Conservation (phyloP, 2,113 vertebrate species). For the Eudyptes chrysolophus region DNA sequence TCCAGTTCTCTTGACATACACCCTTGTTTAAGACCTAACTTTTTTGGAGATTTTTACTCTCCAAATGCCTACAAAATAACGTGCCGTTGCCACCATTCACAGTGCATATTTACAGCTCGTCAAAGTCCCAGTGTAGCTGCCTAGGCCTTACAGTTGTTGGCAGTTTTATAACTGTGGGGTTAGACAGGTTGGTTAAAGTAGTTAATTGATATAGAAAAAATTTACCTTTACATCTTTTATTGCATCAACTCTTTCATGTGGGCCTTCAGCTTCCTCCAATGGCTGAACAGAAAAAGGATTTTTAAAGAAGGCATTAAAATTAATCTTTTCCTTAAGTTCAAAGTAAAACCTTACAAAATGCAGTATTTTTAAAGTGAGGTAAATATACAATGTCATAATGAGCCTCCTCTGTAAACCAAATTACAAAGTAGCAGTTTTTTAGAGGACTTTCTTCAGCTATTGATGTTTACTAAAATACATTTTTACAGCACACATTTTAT, state of each 20-base stretch:
- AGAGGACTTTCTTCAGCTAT: neutral
- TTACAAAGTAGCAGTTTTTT: neutral
- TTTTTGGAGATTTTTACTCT: neutral
- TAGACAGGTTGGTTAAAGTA: neutral
- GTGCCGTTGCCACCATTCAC: rapidly evolving
- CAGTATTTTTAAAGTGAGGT: neutral
- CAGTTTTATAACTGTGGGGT: neutral
- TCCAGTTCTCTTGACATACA: neutral
- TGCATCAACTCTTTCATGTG: constrained; percentile 25
- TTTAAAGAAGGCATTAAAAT: neutral
- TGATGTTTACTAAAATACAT: neutral
- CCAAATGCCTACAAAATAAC: neutral
- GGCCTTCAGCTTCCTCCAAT: constrained; percentile 62
- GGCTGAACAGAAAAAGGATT: constrained; percentile 35
- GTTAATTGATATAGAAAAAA: neutral
- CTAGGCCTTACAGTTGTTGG: neutral
- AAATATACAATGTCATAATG: neutral
- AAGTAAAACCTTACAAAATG: neutral
- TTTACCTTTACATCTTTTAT: constrained; percentile 74
- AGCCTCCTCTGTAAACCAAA: neutral
- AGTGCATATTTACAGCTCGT: neutral
- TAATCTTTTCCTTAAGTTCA: neutral
- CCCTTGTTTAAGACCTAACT: neutral
- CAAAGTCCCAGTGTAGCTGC: neutral
- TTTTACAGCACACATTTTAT: neutral